Evolutionary conservation across 2,888 invertebrate genomes (phyloP), one percentile per base, ranked within the genome.

Genomic region (Aethes cnicana): DNA sequence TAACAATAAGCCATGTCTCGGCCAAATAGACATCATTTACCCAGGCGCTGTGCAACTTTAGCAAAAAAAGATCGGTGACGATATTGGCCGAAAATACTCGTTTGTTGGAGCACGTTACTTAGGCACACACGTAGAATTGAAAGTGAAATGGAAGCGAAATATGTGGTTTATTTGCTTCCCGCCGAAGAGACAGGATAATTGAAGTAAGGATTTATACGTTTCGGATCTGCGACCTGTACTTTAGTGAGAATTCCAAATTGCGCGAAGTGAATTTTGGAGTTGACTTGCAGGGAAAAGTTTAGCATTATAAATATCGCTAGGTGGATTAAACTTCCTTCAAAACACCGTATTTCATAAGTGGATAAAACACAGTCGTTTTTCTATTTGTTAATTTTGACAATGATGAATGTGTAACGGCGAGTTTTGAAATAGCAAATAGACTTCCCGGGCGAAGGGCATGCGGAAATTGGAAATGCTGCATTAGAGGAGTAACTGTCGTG

Each of bases 401-500:
- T 84, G 85, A 86, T 77, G 76, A 80, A 85, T 84, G 84, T 72
- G 66, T 28, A 54, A 30, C 37, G 36, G 36, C 4, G 39, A 53
- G 37, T 26, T 43, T 48, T 21, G 14, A 52, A 52, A 52, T 25
- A 46, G 73, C 73, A 78, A 84, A 84, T 82, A 84, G 72, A 71
- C 67, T 61, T 65, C 66, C 62, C 59, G 59, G 57, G 63, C 62
- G 60, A 64, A 58, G 64, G 52, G 47, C 58, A 61, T 56, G 59
- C 79, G 85, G 86, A 86, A 87, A 87, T 88, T 86, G 87, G 83
- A 84, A 85, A 78, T 70, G 77, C 67, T 73, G 74, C 78, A 83
- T 84, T 84, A 84, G 78, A 64, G 63, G 67, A 68, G 68, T 69
- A 70, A 69, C 64, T 64, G 75, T 77, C 75, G 66, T 64, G 81